Evolutionary conservation across 2,888 invertebrate species (phyloP).

Genomic region (Macrosoma leucophasiata): DNA sequence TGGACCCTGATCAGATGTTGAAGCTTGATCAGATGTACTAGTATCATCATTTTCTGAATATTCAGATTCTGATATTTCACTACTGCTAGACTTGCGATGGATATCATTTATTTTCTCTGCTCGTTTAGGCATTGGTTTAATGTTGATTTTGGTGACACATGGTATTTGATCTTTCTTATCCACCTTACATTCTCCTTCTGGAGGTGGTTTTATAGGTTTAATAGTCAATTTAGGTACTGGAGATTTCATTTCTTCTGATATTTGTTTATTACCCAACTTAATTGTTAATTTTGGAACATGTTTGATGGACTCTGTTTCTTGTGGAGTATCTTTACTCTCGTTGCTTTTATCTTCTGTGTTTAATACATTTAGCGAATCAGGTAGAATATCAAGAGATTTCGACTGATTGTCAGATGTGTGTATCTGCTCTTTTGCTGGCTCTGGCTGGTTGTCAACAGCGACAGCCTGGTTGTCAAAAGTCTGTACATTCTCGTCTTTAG

Average conservation of each 20-base stretch:
- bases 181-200: slow-evolving; percentile 30
- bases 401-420: slow-evolving; percentile 45
- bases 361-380: slow-evolving; percentile 19
- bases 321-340: slow-evolving; percentile 27
- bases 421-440: slow-evolving; percentile 12
- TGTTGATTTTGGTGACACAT: slow-evolving; percentile 61
- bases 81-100: slow-evolving; percentile 68
- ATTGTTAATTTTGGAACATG: slow-evolving; percentile 71
- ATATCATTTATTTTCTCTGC: slow-evolving; percentile 64
- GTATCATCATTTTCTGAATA: slow-evolving; percentile 74
- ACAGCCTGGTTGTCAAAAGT: background rate
- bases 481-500: slow-evolving; percentile 1
- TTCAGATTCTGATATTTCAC: slow-evolving; percentile 72
- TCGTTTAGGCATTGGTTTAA: slow-evolving; percentile 66
- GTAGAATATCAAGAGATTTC: slow-evolving; percentile 34
- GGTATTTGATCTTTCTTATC: slow-evolving; percentile 48
- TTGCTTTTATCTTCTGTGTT: slow-evolving; percentile 24
- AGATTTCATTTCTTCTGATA: slow-evolving; percentile 52
- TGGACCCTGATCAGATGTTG: slow-evolving; percentile 57
- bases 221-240: slow-evolving; percentile 62
- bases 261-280: slow-evolving; percentile 57
- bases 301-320: slow-evolving; percentile 41
- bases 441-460: background rate
- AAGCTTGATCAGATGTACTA: slow-evolving; percentile 62
- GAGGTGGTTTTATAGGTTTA: slow-evolving; percentile 46